A percentile compares a stretch with the other conserved stretches of the same genome.
These are phyloP conservation scores for Formicarius rufipectus DNA, from an alignment of 2,113 vertebrate species.

Conservation along the genomic window DNA sequence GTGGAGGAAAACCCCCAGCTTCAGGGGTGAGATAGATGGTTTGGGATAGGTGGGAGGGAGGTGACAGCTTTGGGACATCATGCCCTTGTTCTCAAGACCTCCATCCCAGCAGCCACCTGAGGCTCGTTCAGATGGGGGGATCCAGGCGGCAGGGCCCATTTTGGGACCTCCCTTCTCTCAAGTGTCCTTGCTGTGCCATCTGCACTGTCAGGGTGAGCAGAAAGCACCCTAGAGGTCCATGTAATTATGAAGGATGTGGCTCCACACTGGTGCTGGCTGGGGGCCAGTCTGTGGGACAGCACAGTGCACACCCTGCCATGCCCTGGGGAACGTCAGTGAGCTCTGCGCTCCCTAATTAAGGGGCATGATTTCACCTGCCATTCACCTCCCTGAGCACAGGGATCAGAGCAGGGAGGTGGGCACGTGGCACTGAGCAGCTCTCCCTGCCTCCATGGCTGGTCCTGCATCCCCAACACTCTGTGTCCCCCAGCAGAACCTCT, in stretches of 20 bases:
- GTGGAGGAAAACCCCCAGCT: too few species aligned
- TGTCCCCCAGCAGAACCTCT: background rate
- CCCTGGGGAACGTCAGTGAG: background rate
- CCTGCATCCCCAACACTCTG: background rate
- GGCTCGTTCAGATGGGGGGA: rapidly evolving
- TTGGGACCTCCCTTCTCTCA: background rate
- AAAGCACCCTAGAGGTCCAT: background rate
- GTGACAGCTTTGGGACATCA: background rate
- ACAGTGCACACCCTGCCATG: background rate
- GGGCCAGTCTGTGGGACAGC: rapidly evolving
- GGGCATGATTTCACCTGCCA: background rate
- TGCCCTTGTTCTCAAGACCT: background rate
- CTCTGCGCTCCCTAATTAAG: background rate
- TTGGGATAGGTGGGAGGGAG: background rate
- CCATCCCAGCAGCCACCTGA: background rate
- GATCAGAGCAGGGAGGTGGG: background rate
- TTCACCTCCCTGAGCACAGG: background rate
- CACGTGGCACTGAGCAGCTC: background rate
- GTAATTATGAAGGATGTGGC: background rate
- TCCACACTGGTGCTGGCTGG: background rate
- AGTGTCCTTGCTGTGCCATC: background rate
- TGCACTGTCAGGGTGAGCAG: background rate
- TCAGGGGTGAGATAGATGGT: background rate
- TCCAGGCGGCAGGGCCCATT: background rate
- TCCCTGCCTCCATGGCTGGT: background rate